Base-by-base conservation (phyloP, 1,140 invertebrate species). In the Bombus terrestris region DNA sequence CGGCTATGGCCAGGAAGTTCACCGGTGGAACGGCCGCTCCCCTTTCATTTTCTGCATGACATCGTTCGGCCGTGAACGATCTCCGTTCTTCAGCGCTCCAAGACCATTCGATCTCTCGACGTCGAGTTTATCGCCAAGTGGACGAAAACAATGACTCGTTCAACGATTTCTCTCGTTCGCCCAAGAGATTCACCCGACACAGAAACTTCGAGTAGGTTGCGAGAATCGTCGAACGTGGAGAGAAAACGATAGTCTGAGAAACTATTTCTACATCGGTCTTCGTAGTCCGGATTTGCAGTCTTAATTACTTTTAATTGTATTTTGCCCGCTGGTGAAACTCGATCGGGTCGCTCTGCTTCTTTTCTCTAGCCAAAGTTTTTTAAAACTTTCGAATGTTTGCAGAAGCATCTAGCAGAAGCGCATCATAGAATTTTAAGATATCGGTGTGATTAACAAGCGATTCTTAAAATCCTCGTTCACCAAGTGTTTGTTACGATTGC, bases 101-200 rank as follows among this genome's bases (percentile, higher is more conserved):
- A 53, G 57, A 35, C 43, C 32, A 78, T 86, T 83, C 90, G 90
- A 91, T 88, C 77, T 64, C 83, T 43, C 18, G 41, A 86, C 43
- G 71, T 86, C 62, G 87, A 88, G 85, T 88, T 89, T 68, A 86
- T 87, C 78, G 83, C 77, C 89, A 91, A 91, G 88, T 89, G 87
- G 84, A 80, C 80, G 90, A 92, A 93, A 91, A 93, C 92, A 93
- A 93, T 91, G 83, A 83, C 78, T 90, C 86, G 85, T 88, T 81
- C 85, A 76, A 85, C 74, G 86, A 86, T 76, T 79, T 79, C 64
- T 88, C 87, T 74, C 12, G 83, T 6, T 86, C 57, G 78, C 15
- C 35, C 53, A 18, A 53, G 18, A 53, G 47, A 53, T 53, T 53
- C 47, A 59, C 28, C 15, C 43, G 32, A 78, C 53, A 84, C 73